Conservation (phyloP, 2,797 vertebrate species). For the Myioborus melanocephalus region DNA sequence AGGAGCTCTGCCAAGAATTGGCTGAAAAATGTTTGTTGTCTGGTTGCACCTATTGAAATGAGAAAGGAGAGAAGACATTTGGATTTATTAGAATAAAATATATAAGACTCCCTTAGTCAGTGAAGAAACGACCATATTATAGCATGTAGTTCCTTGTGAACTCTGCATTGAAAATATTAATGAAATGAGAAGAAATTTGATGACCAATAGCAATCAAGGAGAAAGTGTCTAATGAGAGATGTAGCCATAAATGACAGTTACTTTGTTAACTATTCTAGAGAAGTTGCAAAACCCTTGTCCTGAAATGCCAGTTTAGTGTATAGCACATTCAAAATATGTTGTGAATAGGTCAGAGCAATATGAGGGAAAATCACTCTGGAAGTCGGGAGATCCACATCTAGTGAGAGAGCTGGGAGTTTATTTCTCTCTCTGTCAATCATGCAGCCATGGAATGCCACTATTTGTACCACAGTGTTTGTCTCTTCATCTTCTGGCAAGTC, state of each 20-base stretch:
- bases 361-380: background rate
- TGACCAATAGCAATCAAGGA: background rate
- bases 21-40: background rate
- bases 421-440: rapidly evolving
- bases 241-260: background rate
- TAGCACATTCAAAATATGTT: background rate
- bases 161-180: background rate
- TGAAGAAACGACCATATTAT: background rate
- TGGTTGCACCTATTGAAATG: background rate
- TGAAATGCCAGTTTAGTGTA: background rate
- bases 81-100: background rate
- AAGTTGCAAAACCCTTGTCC: background rate
- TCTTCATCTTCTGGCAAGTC: background rate
- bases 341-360: background rate
- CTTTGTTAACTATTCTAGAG: background rate
- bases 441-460: background rate
- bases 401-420: background rate
- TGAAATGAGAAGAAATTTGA: background rate
- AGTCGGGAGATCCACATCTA: background rate
- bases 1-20: background rate
- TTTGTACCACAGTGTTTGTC: background rate
- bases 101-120: background rate
- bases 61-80: background rate
- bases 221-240: background rate
- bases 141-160: background rate